Conservation (phyloP, 2,113 vertebrate genomes). For the Macheiramphus alcinus region DNA sequence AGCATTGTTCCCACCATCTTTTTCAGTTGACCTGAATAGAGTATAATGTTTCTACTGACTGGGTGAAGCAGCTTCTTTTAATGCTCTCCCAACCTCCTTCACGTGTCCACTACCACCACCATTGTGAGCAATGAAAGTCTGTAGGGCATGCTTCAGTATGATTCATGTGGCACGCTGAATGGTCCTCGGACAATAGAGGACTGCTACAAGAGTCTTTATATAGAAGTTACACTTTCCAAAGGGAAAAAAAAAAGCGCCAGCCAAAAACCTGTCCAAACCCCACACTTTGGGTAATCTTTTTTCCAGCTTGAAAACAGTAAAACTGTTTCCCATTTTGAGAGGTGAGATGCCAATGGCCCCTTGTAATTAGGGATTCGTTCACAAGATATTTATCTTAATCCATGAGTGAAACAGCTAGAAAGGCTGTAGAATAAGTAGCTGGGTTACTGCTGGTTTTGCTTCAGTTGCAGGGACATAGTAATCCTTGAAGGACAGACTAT, state of each 20-base stretch:
- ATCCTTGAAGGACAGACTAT: not conserved
- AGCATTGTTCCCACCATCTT: not conserved
- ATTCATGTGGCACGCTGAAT: rapidly evolving
- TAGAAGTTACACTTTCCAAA: not conserved
- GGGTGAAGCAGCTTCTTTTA: not conserved
- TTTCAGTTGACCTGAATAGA: not conserved
- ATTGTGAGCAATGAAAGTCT: not conserved
- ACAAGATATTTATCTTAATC: not conserved
- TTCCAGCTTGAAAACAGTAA: not conserved
- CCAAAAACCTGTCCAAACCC: not conserved
- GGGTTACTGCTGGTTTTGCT: not conserved
- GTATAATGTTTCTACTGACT: not conserved
- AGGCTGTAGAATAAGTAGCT: not conserved
- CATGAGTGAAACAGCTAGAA: not conserved
- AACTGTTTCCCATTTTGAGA: not conserved
- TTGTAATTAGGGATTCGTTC: not conserved
- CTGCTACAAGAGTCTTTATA: not conserved
- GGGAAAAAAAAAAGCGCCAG: not conserved
- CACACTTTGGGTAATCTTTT: not conserved
- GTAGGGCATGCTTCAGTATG: rapidly evolving
- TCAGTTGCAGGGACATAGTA: not conserved
- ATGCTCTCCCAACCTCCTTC: not conserved
- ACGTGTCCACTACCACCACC: no score
- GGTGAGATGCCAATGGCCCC: not conserved
- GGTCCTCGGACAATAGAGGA: not conserved